A percentile compares a stretch with the other conserved stretches of the same genome.
Conservation (phyloP, 1,140 invertebrate species). For the Dryas iulia region DNA sequence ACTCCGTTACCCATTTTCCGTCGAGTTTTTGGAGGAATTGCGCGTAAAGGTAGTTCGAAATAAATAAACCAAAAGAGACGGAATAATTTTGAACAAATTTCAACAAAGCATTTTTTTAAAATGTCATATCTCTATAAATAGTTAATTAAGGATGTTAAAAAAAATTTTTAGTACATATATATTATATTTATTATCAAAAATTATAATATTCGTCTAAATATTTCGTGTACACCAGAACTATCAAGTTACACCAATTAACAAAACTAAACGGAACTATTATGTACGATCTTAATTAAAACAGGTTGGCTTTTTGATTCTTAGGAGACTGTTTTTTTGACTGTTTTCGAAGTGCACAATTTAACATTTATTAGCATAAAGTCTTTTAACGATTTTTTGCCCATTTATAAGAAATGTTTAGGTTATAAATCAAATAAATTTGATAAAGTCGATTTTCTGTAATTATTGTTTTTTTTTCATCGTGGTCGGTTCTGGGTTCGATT, state of each 20-base stretch:
- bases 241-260: not conserved
- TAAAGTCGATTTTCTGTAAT: not conserved
- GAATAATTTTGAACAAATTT: no score
- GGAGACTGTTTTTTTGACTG: not conserved
- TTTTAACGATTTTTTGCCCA: not conserved
- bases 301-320: not conserved
- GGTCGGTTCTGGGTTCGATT: no score
- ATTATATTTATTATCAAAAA: not conserved
- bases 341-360: not conserved
- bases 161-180: no score
- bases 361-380: not conserved
- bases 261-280: not conserved
- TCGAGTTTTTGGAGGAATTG: no score
- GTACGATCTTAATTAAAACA: not conserved
- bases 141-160: no score
- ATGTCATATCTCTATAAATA: no score
- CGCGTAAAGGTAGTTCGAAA: no score
- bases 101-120: no score
- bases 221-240: not conserved
- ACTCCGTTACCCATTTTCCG: no score
- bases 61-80: no score
- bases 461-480: not conserved
- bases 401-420: not conserved
- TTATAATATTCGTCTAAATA: not conserved
- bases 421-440: not conserved